A percentile compares a stretch with the other conserved stretches of the same genome.
Conservation (phyloP, 2,888 invertebrate genomes). For the Xestoiulus laeticollis region DNA sequence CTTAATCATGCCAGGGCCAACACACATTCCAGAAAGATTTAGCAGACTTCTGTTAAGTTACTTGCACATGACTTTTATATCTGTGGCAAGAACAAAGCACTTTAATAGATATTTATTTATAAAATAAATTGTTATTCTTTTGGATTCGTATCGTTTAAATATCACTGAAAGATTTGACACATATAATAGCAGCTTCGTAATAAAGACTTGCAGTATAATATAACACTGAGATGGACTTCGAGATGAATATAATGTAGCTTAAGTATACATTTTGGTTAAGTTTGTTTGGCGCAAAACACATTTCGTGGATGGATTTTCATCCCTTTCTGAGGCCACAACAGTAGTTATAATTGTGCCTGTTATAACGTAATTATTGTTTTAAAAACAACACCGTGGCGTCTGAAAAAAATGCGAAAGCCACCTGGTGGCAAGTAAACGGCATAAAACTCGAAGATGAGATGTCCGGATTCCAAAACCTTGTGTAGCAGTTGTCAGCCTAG, state of each 20-base stretch:
- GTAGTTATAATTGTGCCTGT: too few species aligned
- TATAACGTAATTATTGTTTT: too few species aligned
- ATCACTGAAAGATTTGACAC: conserved; percentile 10
- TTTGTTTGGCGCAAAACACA: background rate
- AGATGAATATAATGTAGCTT: background rate
- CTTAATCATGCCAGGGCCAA: too few species aligned
- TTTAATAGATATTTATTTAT: background rate
- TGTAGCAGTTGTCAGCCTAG: too few species aligned
- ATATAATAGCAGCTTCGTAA: background rate
- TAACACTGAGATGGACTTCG: background rate
- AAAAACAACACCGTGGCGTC: too few species aligned
- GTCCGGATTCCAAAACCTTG: background rate
- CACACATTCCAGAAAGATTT: too few species aligned
- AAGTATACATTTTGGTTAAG: conserved; percentile 20
- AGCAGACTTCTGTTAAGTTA: background rate
- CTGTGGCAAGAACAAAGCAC: background rate
- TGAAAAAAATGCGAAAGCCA: background rate
- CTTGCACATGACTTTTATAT: background rate
- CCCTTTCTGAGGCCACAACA: background rate
- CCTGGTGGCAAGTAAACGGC: background rate
- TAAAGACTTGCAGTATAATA: background rate
- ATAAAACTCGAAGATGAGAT: background rate
- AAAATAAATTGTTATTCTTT: background rate
- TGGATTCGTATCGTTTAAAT: background rate
- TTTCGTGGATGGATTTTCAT: background rate